A percentile compares a stretch with the other conserved stretches of the same genome.
Evolutionary conservation across 1,140 invertebrate genomes (phyloP).

Genomic region (Temnothorax nylanderi): DNA sequence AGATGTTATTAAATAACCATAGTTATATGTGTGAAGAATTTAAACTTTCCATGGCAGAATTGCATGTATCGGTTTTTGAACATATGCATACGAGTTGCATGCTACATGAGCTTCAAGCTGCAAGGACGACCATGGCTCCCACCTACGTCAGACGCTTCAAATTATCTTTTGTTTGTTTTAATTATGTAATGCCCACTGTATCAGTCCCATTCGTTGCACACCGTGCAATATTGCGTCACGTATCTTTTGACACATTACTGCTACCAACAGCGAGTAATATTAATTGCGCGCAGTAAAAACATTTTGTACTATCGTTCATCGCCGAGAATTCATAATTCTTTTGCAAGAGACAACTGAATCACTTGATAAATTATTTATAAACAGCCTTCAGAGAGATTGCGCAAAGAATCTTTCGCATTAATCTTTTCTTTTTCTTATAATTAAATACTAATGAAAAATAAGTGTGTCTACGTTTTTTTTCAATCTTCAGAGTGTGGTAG

Average conservation of each 20-base stretch:
- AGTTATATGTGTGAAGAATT: neutral
- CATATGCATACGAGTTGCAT: conserved; percentile 7
- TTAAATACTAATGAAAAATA: neutral
- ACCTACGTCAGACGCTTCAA: conserved; percentile 66
- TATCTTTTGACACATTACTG: conserved; percentile 10
- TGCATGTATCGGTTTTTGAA: neutral
- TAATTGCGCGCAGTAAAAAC: neutral
- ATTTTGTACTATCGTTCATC: neutral
- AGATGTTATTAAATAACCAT: neutral
- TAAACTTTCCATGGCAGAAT: neutral
- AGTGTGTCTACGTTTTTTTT: neutral
- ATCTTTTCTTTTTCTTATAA: neutral
- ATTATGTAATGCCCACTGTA: conserved; percentile 70
- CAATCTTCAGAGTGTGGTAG: neutral
- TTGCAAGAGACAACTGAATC: neutral
- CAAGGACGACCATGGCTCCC: conserved; percentile 75
- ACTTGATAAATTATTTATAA: conserved; percentile 65
- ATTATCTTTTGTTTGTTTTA: conserved; percentile 82
- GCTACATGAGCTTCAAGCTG: conserved; percentile 46
- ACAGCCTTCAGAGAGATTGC: neutral
- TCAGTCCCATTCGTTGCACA: conserved; percentile 24
- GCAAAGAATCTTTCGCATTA: conserved; percentile 35
- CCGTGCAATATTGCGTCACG: conserved; percentile 7
- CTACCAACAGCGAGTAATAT: neutral
- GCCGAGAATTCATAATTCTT: conserved; percentile 29